Evolutionary conservation across 2,888 invertebrate genomes (phyloP), one percentile per base, ranked within the genome.

Genomic region (Sphaerophoria taeniata): DNA sequence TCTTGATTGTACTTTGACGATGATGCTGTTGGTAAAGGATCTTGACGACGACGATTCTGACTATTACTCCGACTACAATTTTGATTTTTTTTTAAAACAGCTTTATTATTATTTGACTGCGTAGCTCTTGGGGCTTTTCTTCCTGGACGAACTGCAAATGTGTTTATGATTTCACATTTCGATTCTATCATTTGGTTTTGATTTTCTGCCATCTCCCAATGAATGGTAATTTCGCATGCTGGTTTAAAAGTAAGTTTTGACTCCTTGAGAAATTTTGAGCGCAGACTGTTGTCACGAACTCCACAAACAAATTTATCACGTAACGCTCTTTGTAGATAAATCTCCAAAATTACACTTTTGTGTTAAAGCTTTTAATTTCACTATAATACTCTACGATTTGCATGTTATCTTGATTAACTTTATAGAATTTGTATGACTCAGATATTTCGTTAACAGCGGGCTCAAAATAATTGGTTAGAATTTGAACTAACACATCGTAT

Each of bases 271-370:
- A 51, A 51, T 51, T 51, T 51, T 24, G 24, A 24, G 24, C 24
- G 24, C 24, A 24, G 24, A 24, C 24, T 24, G 24, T 24, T 24
- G 24, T 24, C 24, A 24, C 24, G 24, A 24, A 24, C 24, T 9
- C 69, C 45, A 36, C 45, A 70, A 43, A 70, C 45, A 56, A 56
- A 70, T 45, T 70, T 70, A 45, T 70, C 69, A n/a, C n/a, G n/a
- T n/a, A n/a, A 16, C 33, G 69, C 55, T 69, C 69, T 69, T 33
- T 14, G 14, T 31, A 70, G 12, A 4, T 45, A n/a, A 56, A 7
- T 70, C 56, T 0, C 56, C 56, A 56, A 70, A 70, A 70, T 70
- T 70, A 47, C 70, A 58, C 12, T 70, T 70, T 58, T 70, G 45
- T 58, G 70, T 56, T 24, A 70, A 55, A 6, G 58, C 14, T 70